A percentile compares a stretch with the other conserved stretches of the same genome.
Evolutionary conservation across 1,140 invertebrate species (phyloP).

Genomic region (Drosophila bocki): DNA sequence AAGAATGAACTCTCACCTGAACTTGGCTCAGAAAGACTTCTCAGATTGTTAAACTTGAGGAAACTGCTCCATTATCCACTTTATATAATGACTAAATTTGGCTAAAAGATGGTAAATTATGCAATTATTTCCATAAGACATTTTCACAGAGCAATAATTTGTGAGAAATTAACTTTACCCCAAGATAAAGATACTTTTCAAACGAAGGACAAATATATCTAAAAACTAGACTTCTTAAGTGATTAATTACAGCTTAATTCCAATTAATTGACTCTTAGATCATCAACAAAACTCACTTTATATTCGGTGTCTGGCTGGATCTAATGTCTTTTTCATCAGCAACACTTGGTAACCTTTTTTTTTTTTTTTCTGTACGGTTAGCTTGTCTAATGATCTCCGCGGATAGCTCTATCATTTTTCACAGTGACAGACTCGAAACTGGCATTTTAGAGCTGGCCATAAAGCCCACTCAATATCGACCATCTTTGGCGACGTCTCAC

Average conservation of each 20-base stretch:
- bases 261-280: conserved; percentile 33
- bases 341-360: conserved; percentile 7
- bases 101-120: conserved; percentile 3
- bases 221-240: background rate
- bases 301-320: background rate
- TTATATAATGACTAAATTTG: conserved; percentile 23
- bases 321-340: conserved; percentile 32
- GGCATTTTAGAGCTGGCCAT: conserved; percentile 31
- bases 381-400: conserved; percentile 66
- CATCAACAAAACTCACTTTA: conserved; percentile 5
- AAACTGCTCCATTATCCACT: conserved; percentile 28
- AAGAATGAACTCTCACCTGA: conserved; percentile 8
- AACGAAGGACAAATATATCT: background rate
- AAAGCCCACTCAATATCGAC: conserved; percentile 61
- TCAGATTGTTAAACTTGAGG: conserved; percentile 16
- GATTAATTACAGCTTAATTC: conserved; percentile 13
- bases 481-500: conserved; percentile 66
- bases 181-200: background rate
- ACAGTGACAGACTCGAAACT: conserved; percentile 38
- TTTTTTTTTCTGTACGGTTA: background rate
- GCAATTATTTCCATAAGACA: conserved; percentile 1
- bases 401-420: conserved; percentile 47
- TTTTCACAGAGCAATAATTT: conserved; percentile 1
- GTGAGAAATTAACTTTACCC: background rate
- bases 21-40: conserved; percentile 2